Evolutionary conservation across 2,797 vertebrate genomes (phyloP), one percentile per base, ranked within the genome.

Genomic region (Mus minutoides): DNA sequence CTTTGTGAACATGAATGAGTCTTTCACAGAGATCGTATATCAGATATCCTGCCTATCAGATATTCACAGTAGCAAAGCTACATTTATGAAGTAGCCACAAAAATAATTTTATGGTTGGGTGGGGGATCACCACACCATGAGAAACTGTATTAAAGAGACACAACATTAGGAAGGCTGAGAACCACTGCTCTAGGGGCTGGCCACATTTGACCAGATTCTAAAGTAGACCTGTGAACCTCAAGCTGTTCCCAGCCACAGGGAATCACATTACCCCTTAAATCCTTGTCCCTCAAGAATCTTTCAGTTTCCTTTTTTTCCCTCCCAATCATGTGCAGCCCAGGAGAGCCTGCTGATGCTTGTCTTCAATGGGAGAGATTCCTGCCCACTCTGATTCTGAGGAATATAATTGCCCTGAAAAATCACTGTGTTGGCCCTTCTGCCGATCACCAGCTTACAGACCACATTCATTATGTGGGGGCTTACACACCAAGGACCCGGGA

Each of bases 401-500:
- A 67, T 95, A 14, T 94, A 97, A 97, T 94, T 94, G 96, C 91
- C 52, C 46, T 52, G 90, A 88, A 92, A 82, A 26, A 75, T 92
- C 96, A 93, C 24, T 75, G 17, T 22, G 3, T 82, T 82, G 64
- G 95, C 73, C 79, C 82, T 88, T 89, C 89, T 73, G 21, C 94
- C 82, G 94, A 91, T 75, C 60, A 49, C 92, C 0, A 56, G 71
- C 52, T 34, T 92, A 94, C 97, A 96, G 95, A 77, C 93, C 91
- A 64, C 56, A 52, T 95, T 97, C 96, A 93, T 97, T 93, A 97
- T 92, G 11, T 77, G 94, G 64, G 97, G 93, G 96, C 96, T 96
- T 95, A 92, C 85, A 3, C 49, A 31, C 22, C 4, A 60, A 92
- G 84, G 96, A 92, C 96, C 94, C 79, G 1, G 89, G 1, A 88